These are phyloP conservation scores for Etheostoma cragini DNA, from an alignment of 2,113 vertebrate species.

Conservation along the genomic window DNA sequence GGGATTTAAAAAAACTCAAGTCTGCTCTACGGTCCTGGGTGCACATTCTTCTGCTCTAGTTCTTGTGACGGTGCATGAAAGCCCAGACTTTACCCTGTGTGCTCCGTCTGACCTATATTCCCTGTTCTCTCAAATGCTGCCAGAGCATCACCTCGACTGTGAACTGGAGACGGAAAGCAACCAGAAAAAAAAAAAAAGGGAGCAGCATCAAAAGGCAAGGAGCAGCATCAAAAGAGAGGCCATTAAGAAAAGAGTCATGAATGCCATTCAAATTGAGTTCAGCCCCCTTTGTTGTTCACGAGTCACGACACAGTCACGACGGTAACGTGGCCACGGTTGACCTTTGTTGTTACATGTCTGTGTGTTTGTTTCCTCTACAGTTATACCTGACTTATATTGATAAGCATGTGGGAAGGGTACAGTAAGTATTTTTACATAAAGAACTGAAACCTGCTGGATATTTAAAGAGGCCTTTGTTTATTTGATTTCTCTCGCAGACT, in stretches of 20 bases:
- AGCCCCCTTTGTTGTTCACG: slow-evolving; percentile 6
- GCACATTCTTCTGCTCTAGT: slow-evolving; percentile 68
- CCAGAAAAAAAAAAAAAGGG: slow-evolving; percentile 6
- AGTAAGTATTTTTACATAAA: not conserved
- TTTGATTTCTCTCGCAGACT: not conserved
- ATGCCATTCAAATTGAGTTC: not conserved
- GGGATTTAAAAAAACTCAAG: slow-evolving; percentile 21
- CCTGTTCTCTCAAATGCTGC: slow-evolving; percentile 47
- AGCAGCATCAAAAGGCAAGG: slow-evolving; percentile 21
- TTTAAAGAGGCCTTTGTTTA: not conserved
- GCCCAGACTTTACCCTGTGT: slow-evolving; percentile 66
- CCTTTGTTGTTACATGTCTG: slow-evolving; percentile 21
- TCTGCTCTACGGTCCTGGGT: slow-evolving; percentile 24
- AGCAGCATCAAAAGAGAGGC: slow-evolving; percentile 23
- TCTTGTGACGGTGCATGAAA: slow-evolving; percentile 51
- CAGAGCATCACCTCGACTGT: slow-evolving; percentile 39
- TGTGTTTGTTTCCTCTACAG: not conserved
- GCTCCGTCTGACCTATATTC: slow-evolving; percentile 70
- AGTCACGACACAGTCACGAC: slow-evolving; percentile 1
- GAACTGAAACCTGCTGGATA: not conserved
- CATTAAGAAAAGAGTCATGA: slow-evolving; percentile 14
- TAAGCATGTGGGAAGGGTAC: not conserved
- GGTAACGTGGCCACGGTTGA: not conserved
- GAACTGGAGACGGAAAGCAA: slow-evolving; percentile 31
- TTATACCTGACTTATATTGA: not conserved